Base-by-base conservation (phyloP, 2,888 invertebrate species). In the Nephrotoma guestfalica region DNA sequence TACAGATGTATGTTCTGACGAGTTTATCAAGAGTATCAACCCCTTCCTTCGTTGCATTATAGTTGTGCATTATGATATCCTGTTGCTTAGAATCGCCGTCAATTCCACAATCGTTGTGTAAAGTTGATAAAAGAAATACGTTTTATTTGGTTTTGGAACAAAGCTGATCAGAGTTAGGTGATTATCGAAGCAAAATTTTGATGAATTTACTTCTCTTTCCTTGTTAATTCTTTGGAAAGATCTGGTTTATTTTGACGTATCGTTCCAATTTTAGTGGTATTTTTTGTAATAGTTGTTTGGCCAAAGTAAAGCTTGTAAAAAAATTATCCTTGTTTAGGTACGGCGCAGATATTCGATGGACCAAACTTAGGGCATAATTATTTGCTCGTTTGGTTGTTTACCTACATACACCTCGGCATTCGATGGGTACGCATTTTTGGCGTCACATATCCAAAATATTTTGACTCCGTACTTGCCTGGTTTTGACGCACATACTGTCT, bases 371-470 rank as follows among this genome's bases (percentile, higher is more conserved):
- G 15, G 85, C 4, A 41, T 85, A 85, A 85, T 85, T 41, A 18
- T 85, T 18, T 42, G n/a, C n/a, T n/a, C n/a, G n/a, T n/a, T 85
- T n/a, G 85, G 85, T 85, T 41, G 85, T 41, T 85, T 85, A n/a
- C 85, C 85, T 30, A 85, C 6, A 42, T 85, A n/a, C 13, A 43
- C n/a, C 43, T 43, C 11, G 7, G n/a, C 85, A n/a, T 85, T 85
- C 41, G 43, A 85, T 30, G 85, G 43, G 43, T 42, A 85, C 42
- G 85, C 41, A 85, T 85, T 85, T 41, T 41, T 41, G 42, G 85
- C 85, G 43, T 85, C 85, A 43, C 85, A 85, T 42, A 85, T 85
- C 85, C 85, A 85, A 85, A 85, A 85, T 42, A 85, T 47, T 47
- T n/a, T n/a, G n/a, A n/a, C n/a, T n/a, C n/a, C n/a, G n/a, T n/a